Evolutionary conservation across 2,113 vertebrate species (phyloP), one percentile per base, ranked within the genome.

Genomic region (Ctenomys sociabilis): DNA sequence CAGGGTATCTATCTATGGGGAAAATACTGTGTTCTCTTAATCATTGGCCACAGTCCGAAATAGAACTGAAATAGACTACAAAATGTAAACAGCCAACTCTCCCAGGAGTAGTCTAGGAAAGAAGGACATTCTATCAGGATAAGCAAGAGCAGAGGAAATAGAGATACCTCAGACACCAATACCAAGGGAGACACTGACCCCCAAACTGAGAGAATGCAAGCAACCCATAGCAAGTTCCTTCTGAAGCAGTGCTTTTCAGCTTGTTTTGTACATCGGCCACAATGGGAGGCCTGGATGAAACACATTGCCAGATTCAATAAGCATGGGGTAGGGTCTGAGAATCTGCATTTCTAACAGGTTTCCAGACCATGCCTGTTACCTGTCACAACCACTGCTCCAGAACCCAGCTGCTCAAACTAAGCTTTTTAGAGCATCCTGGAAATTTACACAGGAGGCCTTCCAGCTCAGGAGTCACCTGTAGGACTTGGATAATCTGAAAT

Each of bases 181-280:
- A 45, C 5, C 19, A 30, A 49, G 49, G 13, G 17, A 78, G 57
- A 88, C 4, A 6, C 90, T 28, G 30, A 64, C 63, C 6, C 45
- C 54, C 4, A 7, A 22, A 37, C 0, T 32, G 12, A 94, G 12
- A 43, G 68, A 37, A 21, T 61, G n/a, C n/a, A 88, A 63, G 37
- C 1, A 88, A 52, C 24, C 0, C 5, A 35, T 5, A 30, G 28
- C 2, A 37, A 32, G n/a, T 4, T 11, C 73, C 80, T 52, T 24
- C 40, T 52, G 28, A 16, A 21, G 17, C 35, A 26, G 37, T 5
- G 40, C 13, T 30, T 59, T 49, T 37, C 35, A 10, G 9, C 26
- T 3, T 11, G 13, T 1, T 3, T 7, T 2, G 24, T 11, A 22
- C 13, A 12, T 13, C 5, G 2, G 6, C 64, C 63, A 19, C 43